Conservation (phyloP, 2,797 vertebrate species). For the Benthosema pterotum region DNA sequence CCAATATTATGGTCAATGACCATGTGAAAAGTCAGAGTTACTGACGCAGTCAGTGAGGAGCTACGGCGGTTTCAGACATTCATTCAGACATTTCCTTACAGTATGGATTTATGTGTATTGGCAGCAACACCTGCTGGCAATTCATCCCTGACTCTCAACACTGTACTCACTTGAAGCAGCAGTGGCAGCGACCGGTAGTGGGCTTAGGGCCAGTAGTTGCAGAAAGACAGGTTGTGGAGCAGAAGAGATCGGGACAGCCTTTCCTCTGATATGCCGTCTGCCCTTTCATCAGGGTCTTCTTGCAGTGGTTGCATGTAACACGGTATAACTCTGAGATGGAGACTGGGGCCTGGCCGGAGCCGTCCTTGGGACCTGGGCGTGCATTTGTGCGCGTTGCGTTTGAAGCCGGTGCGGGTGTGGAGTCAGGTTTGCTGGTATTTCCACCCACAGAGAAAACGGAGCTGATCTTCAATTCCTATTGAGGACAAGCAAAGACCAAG, state of each 20-base stretch:
- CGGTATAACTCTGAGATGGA: constrained; percentile 63
- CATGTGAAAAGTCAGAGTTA: too few species aligned
- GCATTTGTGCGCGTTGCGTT: too few species aligned
- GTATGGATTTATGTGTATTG: too few species aligned
- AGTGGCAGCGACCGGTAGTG: constrained; percentile 85
- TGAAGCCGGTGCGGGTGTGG: not conserved
- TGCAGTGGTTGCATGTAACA: constrained; percentile 88
- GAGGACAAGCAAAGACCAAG: constrained; percentile 9
- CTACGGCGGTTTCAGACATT: too few species aligned
- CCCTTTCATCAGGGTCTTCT: constrained; percentile 91
- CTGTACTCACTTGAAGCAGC: constrained; percentile 88
- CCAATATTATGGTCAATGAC: too few species aligned
- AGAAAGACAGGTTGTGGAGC: constrained; percentile 94
- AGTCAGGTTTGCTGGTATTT: constrained; percentile 51
- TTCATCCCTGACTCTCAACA: not conserved
- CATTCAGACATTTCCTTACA: too few species aligned
- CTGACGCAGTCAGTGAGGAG: too few species aligned
- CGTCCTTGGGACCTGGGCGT: not conserved
- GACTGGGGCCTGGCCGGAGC: constrained; percentile 28
- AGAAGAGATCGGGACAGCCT: constrained; percentile 93
- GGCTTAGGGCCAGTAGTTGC: constrained; percentile 19
- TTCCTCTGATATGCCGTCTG: constrained; percentile 98
- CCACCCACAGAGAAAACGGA: constrained; percentile 93
- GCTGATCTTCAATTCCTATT: constrained; percentile 96
- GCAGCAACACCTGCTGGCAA: not conserved